Evolutionary conservation across 2,797 vertebrate genomes (phyloP).

Genomic region (Molossus alvarezi): DNA sequence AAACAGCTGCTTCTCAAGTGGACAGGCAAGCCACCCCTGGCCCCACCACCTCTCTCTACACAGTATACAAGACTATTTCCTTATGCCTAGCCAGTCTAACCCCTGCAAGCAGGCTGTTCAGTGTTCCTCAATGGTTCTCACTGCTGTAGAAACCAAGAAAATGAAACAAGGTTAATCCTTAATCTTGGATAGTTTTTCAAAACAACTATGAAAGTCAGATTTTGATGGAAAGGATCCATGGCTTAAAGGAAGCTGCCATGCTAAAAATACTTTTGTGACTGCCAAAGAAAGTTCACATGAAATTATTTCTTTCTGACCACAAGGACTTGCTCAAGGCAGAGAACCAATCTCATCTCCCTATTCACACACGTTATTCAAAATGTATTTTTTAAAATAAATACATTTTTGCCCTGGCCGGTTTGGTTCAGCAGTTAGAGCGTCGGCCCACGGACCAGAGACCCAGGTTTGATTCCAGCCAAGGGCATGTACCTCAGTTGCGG

Average conservation of each 20-base stretch:
- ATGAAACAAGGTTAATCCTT: not conserved
- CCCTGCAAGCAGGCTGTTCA: not conserved
- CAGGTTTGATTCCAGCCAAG: no score
- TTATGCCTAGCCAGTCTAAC: not conserved
- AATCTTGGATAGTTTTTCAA: not conserved
- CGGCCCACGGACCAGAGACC: no score
- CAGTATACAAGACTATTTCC: not conserved
- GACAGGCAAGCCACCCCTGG: not conserved
- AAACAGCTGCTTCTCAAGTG: not conserved
- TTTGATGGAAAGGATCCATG: not conserved
- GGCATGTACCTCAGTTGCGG: no score
- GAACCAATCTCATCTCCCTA: not conserved
- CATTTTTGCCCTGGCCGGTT: no score
- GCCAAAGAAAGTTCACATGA: not conserved
- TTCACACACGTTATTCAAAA: not conserved
- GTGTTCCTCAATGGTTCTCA: not conserved
- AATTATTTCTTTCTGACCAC: not conserved
- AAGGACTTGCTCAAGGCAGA: not conserved
- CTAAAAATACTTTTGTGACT: not conserved
- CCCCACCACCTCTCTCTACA: not conserved
- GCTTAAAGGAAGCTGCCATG: not conserved
- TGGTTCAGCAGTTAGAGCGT: no score
- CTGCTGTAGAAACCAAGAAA: not conserved
- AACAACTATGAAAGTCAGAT: constrained; percentile 15
- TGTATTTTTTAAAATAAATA: not conserved